phyloP scores from a whole-genome alignment of 1,140 invertebrate genomes.

The Paracyclopina nana region DNA sequence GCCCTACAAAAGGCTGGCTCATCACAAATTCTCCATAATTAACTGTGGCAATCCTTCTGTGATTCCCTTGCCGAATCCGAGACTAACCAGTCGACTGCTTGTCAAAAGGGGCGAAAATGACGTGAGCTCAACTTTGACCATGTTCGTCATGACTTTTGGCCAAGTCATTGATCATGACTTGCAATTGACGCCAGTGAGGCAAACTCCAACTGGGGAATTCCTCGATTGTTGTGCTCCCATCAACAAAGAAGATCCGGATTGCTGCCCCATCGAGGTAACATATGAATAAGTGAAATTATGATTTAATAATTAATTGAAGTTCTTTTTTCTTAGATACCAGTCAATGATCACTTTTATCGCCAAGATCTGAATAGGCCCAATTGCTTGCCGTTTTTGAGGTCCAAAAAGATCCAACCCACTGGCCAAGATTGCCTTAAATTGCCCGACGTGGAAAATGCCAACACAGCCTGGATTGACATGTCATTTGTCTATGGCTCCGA shows the following conservation, averaged over 20 bases:
- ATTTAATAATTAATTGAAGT: no score
- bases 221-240: conserved; percentile 4
- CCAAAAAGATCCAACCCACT: conserved; percentile 18
- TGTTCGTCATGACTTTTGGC: conserved; percentile 41
- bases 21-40: conserved; percentile 7
- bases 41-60: not conserved
- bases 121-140: conserved; percentile 14
- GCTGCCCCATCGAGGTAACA: conserved; percentile 20
- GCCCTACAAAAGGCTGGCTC: conserved; percentile 20
- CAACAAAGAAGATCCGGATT: conserved; percentile 19
- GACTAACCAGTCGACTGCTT: not conserved
- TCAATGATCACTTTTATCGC: conserved; percentile 19
- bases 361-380: conserved; percentile 6
- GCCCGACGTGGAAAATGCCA: conserved; percentile 20
- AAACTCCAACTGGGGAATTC: conserved; percentile 9
- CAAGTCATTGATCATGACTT: conserved; percentile 41
- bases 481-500: conserved; percentile 2
- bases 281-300: no score
- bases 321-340: no score
- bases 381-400: conserved; percentile 23
- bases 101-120: conserved; percentile 6
- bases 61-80: not conserved
- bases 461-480: conserved; percentile 3
- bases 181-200: conserved; percentile 38
- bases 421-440: not conserved